Evolutionary conservation across 2,113 vertebrate species (phyloP).

Genomic region (Numida meleagris): DNA sequence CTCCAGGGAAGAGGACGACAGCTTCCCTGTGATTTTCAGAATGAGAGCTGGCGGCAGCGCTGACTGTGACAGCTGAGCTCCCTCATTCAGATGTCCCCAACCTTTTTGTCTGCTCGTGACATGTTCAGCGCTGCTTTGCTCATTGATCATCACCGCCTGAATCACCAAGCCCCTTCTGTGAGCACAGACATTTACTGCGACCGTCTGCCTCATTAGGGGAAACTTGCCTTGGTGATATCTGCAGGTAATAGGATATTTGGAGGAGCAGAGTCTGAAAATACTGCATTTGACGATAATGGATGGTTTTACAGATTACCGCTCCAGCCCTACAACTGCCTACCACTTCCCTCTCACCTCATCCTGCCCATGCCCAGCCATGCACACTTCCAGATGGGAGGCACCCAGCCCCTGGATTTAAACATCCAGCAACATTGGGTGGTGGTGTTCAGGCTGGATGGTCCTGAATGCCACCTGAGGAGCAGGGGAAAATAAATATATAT

Average conservation of each 20-base stretch:
- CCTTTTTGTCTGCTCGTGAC: background rate
- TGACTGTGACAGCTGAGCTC: background rate
- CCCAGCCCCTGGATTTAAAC: background rate
- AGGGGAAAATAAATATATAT: background rate
- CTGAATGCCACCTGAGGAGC: background rate
- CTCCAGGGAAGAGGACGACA: background rate
- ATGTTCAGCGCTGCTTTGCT: background rate
- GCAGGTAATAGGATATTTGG: background rate
- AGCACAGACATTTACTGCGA: background rate
- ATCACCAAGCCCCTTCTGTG: background rate
- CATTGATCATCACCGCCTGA: conserved; percentile 20
- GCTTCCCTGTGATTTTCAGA: conserved; percentile 21
- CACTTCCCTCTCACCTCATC: fast-evolving
- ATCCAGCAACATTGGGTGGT: fast-evolving
- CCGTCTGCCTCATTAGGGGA: background rate
- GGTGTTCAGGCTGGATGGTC: background rate
- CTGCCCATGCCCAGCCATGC: background rate
- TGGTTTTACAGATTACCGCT: background rate
- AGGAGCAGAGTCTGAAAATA: background rate
- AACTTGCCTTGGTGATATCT: background rate
- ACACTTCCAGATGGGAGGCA: background rate
- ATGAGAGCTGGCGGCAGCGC: background rate
- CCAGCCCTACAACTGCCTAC: background rate
- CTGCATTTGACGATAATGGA: background rate
- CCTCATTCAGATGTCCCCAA: background rate